phyloP scores from a whole-genome alignment of 2,888 invertebrate species.

The Mimumesa dahlbomi region DNA sequence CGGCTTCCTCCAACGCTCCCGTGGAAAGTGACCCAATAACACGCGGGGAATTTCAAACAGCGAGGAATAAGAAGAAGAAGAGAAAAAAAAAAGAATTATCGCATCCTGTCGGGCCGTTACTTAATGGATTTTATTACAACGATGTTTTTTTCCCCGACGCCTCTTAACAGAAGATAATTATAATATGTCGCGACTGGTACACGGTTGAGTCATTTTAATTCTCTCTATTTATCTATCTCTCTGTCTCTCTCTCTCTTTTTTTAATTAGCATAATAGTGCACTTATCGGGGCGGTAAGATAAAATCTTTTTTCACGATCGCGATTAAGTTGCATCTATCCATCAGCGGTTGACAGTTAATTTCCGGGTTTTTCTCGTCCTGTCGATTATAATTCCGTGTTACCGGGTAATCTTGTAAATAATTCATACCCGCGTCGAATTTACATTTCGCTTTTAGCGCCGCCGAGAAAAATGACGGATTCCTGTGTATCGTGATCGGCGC shows the following conservation, averaged over 20 bases:
- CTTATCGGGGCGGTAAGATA: not conserved
- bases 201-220: constrained; percentile 9
- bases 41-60: no score
- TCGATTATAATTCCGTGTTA: constrained; percentile 17
- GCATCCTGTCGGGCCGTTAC: no score
- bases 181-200: constrained; percentile 28
- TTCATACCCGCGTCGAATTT: constrained; percentile 40
- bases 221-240: no score
- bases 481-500: not conserved
- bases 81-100: no score
- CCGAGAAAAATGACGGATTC: not conserved
- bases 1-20: constrained; percentile 7
- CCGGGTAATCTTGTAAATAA: constrained; percentile 35
- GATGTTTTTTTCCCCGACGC: no score
- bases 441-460: constrained; percentile 24
- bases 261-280: not conserved
- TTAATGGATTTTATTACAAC: no score
- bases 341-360: constrained; percentile 19
- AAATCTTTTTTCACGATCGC: not conserved
- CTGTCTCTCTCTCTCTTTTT: no score
- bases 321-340: constrained; percentile 4
- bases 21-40: constrained; percentile 29
- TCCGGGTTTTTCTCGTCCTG: constrained; percentile 24
- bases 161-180: constrained; percentile 34
- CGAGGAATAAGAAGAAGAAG: not conserved